These are phyloP conservation scores for Caenorhabditis panamensis DNA, from an alignment of 2,888 invertebrate species.

Conservation along the genomic window DNA sequence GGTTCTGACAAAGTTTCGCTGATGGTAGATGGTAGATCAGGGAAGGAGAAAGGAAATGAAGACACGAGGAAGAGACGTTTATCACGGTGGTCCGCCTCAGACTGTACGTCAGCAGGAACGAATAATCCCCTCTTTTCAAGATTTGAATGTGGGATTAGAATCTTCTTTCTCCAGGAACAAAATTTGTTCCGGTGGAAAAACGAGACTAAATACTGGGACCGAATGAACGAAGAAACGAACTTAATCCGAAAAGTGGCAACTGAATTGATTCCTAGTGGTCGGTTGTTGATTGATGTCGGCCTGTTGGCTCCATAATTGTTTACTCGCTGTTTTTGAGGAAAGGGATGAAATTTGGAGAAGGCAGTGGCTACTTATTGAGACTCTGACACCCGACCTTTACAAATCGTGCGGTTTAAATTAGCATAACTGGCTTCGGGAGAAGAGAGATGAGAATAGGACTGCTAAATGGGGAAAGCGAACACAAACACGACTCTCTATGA, in stretches of 20 bases:
- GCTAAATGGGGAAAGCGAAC: constrained; percentile 10
- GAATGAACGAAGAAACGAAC: too few relatives aligned
- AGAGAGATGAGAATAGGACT: constrained; percentile 18
- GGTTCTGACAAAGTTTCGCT: constrained; percentile 44
- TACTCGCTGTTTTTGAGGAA: too few relatives aligned
- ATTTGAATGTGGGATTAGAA: background rate
- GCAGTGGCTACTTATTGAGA: constrained; percentile 16
- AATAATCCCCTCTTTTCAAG: background rate
- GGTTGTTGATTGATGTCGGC: constrained; percentile 41
- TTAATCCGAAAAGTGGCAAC: constrained; percentile 48
- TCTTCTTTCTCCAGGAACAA: background rate
- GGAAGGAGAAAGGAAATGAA: constrained; percentile 3
- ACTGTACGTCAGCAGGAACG: too few relatives aligned
- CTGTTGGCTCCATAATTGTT: constrained; percentile 20
- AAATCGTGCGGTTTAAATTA: constrained; percentile 17
- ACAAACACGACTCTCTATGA: constrained; percentile 18
- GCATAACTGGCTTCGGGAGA: constrained; percentile 41
- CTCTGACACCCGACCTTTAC: constrained; percentile 11
- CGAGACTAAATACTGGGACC: background rate
- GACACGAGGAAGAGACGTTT: background rate
- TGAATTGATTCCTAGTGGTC: constrained; percentile 33
- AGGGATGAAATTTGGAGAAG: background rate
- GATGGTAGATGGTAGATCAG: constrained; percentile 41
- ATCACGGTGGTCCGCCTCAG: background rate
- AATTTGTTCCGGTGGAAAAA: constrained; percentile 10